Base-by-base conservation (phyloP, 2,888 invertebrate genomes). In the Epistrophe grossulariae region DNA sequence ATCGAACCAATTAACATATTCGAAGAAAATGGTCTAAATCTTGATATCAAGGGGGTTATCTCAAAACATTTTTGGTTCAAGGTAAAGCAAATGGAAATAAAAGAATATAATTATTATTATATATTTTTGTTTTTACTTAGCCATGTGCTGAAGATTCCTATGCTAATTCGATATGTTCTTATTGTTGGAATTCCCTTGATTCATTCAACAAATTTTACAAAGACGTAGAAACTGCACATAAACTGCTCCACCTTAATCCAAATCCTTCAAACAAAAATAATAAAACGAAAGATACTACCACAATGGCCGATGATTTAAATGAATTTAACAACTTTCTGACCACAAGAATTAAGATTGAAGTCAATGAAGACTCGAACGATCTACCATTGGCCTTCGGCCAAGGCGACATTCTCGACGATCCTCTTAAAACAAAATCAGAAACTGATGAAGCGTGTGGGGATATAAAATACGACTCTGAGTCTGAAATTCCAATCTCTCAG, bases 61-160 rank as follows among this genome's bases (percentile, higher is more conserved):
- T 70, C 55, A n/a, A 70, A 55, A 70, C 28, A 70, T 24, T 70
- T 70, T n/a, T 70, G 52, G 52, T 17, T 70, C 6, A 4, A 40
- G 70, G 70, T 70, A 55, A 55, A 28, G 7, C 0, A 40, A n/a
- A n/a, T 4, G 2, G 10, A 17, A 40, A 60, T 4, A 7, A 40
- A 13, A 35, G 6, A 31, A 7, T 1, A 35, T 9, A 5, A 31
- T 31, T 31, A 35, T 1, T 35, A 35, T 35, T 9, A 1, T 35
- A 35, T 31, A 35, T 31, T 31, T 31, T 2, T 17, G 1, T 31
- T 17, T 48, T 17, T 6, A 68, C 19, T 8, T 55, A 70, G 70
- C 70, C 55, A 43, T 40, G 28, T 55, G 40, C n/a, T 55, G 40
- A 70, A n/a, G 40, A 70, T 24, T 17, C n/a, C 10, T n/a, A 40